Base-by-base conservation (phyloP, 2,888 invertebrate genomes). In the Troglohyphantes excavatus region DNA sequence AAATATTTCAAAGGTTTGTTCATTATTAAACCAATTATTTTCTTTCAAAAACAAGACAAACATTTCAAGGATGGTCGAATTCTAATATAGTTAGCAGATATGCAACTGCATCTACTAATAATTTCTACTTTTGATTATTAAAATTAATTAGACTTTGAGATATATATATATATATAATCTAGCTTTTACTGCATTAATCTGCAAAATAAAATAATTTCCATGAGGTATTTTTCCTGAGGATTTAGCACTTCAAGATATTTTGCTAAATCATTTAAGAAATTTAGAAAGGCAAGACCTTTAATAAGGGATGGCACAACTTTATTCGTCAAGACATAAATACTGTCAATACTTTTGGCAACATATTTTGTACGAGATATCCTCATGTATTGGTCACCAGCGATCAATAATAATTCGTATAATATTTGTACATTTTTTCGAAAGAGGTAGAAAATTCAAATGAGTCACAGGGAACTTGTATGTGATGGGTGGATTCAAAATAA, bases 371-470 rank as follows among this genome's bases (percentile, higher is more conserved):
- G 13, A 39, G 39, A 39, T 39, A n/a, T n/a, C 17, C 53, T 53
- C 53, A 17, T 17, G 53, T 53, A 53, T n/a, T n/a, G 17, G 53
- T 53, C n/a, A n/a, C 53, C 2, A 53, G 53, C 17, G 53, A n/a
- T n/a, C 53, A 53, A 53, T 19, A 43, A 23, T 61, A 63, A 65
- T 78, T 78, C 63, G 39, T 78, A 78, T 43, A 65, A 78, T 53
- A 78, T 78, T 76, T 76, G 76, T 76, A 76, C 39, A 39, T 39
- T 39, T 39, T 53, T 46, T n/a, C 17, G 53, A 17, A 53, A n/a
- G 53, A 53, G 53, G 53, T 53, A 53, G 53, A 53, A 53, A 53
- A 53, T 39, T 39, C 39, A 39, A 39, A 39, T 39, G 39, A 39
- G 39, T 39, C 39, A 39, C 39, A 39, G 39, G 39, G 39, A 39